Evolutionary conservation across 2,113 vertebrate genomes (phyloP).

Genomic region (Nymphicus hollandicus): DNA sequence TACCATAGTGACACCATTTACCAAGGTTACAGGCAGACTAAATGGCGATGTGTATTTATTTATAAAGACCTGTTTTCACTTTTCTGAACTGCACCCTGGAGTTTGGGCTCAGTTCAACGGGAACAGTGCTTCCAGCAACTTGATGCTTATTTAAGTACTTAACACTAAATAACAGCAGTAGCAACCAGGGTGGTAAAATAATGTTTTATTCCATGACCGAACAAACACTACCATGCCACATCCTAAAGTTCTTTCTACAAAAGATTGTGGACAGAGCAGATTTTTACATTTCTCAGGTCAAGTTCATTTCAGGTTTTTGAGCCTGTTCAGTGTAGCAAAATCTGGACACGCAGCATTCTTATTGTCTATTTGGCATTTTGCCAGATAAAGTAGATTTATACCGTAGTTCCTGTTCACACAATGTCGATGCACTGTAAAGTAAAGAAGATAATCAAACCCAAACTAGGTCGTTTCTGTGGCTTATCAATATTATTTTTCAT

Average conservation of each 20-base stretch:
- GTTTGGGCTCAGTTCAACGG: not conserved
- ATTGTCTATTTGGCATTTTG: constrained; percentile 37
- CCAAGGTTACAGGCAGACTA: not conserved
- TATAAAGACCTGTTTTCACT: not conserved
- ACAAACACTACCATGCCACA: constrained; percentile 73
- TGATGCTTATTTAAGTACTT: not conserved
- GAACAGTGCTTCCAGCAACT: not conserved
- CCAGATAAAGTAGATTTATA: constrained; percentile 43
- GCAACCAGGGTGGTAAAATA: constrained; percentile 77
- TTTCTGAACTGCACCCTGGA: not conserved
- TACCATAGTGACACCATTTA: not conserved
- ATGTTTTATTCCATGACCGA: constrained; percentile 81
- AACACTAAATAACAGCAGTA: constrained; percentile 26
- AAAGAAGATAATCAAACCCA: constrained; percentile 12
- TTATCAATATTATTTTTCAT: constrained; percentile 64
- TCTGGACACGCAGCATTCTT: constrained; percentile 28
- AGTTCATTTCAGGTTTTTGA: not conserved
- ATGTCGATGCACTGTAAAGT: constrained; percentile 14
- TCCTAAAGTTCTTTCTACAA: constrained; percentile 60
- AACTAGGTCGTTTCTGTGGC: constrained; percentile 29
- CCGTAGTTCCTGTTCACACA: constrained; percentile 14
- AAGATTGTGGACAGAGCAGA: constrained; percentile 60
- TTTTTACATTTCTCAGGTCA: constrained; percentile 41
- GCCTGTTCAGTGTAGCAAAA: constrained; percentile 36
- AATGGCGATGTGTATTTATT: not conserved